Evolutionary conservation across 2,113 vertebrate genomes (phyloP).

Genomic region (Passer montanus): DNA sequence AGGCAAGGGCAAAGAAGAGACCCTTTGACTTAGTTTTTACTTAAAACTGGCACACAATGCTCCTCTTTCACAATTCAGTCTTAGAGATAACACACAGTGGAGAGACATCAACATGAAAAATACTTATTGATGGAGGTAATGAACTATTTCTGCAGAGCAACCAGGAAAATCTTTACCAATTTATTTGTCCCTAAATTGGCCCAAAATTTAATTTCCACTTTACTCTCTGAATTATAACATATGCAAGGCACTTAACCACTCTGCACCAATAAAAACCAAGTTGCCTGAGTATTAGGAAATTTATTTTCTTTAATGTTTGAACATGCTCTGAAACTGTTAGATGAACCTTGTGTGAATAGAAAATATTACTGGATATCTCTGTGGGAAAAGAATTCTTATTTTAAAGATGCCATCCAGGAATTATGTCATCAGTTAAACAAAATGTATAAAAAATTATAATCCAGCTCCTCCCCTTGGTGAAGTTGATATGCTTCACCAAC

Average conservation of each 20-base stretch:
- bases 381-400: not conserved
- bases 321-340: not conserved
- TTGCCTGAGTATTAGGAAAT: not conserved
- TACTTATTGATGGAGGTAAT: not conserved
- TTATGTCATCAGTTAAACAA: not conserved
- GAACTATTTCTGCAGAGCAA: not conserved
- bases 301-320: not conserved
- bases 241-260: not conserved
- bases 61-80: not conserved
- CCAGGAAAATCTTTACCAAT: not conserved
- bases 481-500: not conserved
- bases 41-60: not conserved
- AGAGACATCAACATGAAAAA: not conserved
- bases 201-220: not conserved
- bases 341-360: not conserved
- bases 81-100: not conserved
- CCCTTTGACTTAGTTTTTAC: not conserved
- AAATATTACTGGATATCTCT: not conserved
- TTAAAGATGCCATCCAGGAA: not conserved
- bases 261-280: not conserved
- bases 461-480: not conserved
- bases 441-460: not conserved
- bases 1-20: not conserved
- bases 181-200: not conserved
- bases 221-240: not conserved